Percentiles rank a stretch among this genome's conserved stretches.
These are phyloP conservation scores for Triplophysa bombifrons DNA, from an alignment of 2,797 vertebrate genomes.

Conservation along the genomic window DNA sequence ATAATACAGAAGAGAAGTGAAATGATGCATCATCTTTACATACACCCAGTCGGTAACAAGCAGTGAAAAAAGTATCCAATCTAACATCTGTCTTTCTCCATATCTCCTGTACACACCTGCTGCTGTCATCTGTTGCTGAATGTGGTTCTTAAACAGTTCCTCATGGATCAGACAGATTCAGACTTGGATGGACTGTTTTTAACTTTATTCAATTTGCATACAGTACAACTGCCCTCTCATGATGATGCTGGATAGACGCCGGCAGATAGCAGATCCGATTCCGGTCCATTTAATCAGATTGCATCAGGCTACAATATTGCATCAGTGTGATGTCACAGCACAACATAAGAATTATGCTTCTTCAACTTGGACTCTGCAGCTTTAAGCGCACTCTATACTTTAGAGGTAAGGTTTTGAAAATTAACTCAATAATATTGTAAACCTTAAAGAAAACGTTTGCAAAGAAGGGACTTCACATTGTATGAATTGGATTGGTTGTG, in stretches of 20 bases:
- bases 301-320: constrained; percentile 61
- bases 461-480: too few relatives aligned
- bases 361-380: too few relatives aligned
- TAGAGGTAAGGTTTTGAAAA: neutral
- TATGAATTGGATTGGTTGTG: too few relatives aligned
- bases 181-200: neutral
- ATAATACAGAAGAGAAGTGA: neutral
- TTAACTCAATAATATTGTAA: neutral
- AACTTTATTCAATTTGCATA: neutral
- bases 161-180: neutral
- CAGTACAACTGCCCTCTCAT: neutral
- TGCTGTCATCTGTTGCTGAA: neutral
- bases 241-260: neutral
- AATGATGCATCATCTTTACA: neutral
- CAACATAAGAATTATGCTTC: neutral
- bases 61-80: neutral
- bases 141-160: neutral
- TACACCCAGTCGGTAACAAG: neutral
- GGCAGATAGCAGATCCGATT: constrained; percentile 34
- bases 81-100: neutral
- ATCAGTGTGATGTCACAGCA: constrained; percentile 54
- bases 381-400: neutral
- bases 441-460: neutral
- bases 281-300: constrained; percentile 61
- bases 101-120: neutral